These are phyloP conservation scores for Andricus quercusramuli DNA, from an alignment of 2,888 invertebrate genomes.

Conservation along the genomic window DNA sequence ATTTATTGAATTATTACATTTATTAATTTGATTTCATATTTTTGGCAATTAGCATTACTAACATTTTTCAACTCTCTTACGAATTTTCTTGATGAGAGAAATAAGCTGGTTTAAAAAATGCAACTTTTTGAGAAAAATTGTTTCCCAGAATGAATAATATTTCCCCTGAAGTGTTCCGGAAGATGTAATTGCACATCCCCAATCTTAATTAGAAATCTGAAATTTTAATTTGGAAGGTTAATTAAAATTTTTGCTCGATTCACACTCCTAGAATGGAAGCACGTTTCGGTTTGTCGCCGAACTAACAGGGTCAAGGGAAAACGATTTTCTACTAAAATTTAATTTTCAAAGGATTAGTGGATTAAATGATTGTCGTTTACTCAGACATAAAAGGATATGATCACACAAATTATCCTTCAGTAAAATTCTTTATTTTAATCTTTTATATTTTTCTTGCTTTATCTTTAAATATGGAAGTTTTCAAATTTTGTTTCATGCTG, in stretches of 20 bases:
- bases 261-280: conserved; percentile 5
- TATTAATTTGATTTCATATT: too few relatives aligned
- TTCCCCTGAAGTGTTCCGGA: not conserved
- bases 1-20: too few relatives aligned
- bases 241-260: conserved; percentile 17
- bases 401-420: too few relatives aligned
- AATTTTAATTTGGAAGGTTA: conserved; percentile 23
- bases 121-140: too few relatives aligned
- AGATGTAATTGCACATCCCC: not conserved
- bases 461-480: not conserved
- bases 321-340: conserved; percentile 52
- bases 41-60: too few relatives aligned
- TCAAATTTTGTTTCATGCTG: not conserved
- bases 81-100: too few relatives aligned
- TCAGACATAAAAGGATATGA: too few relatives aligned
- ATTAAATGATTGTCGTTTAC: conserved; percentile 49
- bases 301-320: conserved; percentile 42
- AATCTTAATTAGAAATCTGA: conserved; percentile 30
- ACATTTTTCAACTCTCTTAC: too few relatives aligned
- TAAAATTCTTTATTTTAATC: too few relatives aligned
- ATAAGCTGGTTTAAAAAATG: too few relatives aligned
- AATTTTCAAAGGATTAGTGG: conserved; percentile 47
- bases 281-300: conserved; percentile 45
- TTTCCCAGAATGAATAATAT: not conserved
- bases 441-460: too few relatives aligned